Percentiles rank a stretch among this genome's conserved stretches.
phyloP scores from a whole-genome alignment of 2,797 vertebrate genomes.

The Brachyalestes nurse region DNA sequence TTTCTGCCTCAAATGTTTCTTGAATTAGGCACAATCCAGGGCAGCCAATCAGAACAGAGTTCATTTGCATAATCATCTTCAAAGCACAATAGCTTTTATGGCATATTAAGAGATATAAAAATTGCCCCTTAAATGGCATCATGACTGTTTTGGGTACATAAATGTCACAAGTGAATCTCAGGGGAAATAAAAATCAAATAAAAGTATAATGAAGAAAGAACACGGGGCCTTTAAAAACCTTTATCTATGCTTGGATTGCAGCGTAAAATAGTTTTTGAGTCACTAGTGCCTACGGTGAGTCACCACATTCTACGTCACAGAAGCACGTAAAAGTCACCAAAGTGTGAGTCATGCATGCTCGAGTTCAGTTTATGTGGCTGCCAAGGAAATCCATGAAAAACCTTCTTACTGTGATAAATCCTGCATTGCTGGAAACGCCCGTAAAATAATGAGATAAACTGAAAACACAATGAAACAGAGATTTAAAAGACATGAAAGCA shows the following conservation, averaged over 20 bases:
- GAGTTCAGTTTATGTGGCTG: background rate
- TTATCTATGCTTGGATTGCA: background rate
- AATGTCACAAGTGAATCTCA: too few relatives aligned
- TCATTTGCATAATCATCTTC: too few relatives aligned
- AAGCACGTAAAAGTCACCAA: background rate
- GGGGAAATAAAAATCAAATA: too few relatives aligned
- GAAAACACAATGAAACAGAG: background rate
- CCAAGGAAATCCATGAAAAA: background rate
- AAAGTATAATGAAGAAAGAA: too few relatives aligned
- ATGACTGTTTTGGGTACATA: too few relatives aligned
- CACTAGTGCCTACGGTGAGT: background rate
- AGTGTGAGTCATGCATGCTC: background rate
- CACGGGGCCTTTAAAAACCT: background rate
- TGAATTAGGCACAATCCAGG: too few relatives aligned
- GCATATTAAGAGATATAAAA: too few relatives aligned
- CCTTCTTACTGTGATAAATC: background rate
- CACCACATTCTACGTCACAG: constrained; percentile 15
- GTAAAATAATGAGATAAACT: background rate
- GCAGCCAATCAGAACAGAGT: too few relatives aligned
- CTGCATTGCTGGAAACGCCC: background rate
- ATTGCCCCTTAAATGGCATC: too few relatives aligned
- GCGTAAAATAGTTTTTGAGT: background rate
- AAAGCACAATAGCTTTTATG: too few relatives aligned
- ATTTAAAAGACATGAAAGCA: background rate
- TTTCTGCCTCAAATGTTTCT: too few relatives aligned